phyloP scores from a whole-genome alignment of 2,888 invertebrate genomes.

The Cremastinae sp. region DNA sequence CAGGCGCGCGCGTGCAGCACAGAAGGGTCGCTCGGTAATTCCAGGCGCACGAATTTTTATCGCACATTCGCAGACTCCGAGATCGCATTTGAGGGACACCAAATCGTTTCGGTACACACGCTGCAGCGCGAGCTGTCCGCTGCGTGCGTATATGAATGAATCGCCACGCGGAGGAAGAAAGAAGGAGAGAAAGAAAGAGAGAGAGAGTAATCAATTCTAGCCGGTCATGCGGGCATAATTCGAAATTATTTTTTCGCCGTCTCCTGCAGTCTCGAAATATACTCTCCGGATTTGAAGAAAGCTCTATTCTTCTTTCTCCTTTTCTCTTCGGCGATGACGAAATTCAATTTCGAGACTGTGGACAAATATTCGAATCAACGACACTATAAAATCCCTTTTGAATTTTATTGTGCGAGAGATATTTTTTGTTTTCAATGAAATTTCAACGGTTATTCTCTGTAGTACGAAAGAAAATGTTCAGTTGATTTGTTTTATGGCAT shows the following conservation, averaged over 20 bases:
- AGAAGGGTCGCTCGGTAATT: slow-evolving; percentile 49
- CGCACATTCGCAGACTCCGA: slow-evolving; percentile 37
- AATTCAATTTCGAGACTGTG: too few species aligned
- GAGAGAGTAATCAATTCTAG: slow-evolving; percentile 71
- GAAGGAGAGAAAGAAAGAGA: slow-evolving; percentile 23
- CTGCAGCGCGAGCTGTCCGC: slow-evolving; percentile 54
- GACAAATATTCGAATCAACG: too few species aligned
- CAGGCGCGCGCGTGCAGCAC: background rate
- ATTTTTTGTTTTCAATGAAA: too few species aligned
- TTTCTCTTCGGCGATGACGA: slow-evolving; percentile 45
- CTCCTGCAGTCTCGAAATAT: slow-evolving; percentile 42
- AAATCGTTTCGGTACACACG: slow-evolving; percentile 59
- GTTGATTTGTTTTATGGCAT: too few species aligned
- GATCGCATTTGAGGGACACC: slow-evolving; percentile 38
- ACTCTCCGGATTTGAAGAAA: background rate
- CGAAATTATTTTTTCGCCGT: slow-evolving; percentile 71
- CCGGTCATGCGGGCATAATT: slow-evolving; percentile 73
- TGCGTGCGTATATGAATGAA: slow-evolving; percentile 62
- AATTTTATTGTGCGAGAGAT: too few species aligned
- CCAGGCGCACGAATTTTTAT: slow-evolving; percentile 47
- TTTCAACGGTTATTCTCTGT: too few species aligned
- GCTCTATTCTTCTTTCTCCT: background rate
- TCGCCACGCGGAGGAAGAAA: slow-evolving; percentile 19
- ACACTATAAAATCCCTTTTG: too few species aligned
- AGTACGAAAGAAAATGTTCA: slow-evolving; percentile 51